Percentiles rank a stretch among this genome's conserved stretches.
Evolutionary conservation across 2,797 vertebrate species (phyloP).

Genomic region (Acridotheres tristis): DNA sequence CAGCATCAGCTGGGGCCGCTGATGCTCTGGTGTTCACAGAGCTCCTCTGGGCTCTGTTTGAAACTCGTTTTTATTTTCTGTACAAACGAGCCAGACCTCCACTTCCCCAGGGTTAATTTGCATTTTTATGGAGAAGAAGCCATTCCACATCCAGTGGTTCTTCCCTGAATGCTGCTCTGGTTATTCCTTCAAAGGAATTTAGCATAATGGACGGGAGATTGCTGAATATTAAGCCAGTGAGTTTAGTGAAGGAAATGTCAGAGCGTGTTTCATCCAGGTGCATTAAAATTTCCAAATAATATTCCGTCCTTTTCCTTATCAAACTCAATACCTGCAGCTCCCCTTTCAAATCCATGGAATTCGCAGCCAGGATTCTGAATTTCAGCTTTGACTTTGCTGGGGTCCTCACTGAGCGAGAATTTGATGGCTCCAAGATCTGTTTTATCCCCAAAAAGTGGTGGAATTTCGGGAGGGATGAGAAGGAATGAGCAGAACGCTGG

Average conservation of each 20-base stretch:
- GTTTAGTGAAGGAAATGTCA: slow-evolving; percentile 54
- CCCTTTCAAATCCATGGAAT: not conserved
- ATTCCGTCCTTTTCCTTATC: not conserved
- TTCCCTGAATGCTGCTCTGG: slow-evolving; percentile 31
- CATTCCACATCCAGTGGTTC: slow-evolving; percentile 52
- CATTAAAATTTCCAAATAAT: slow-evolving; percentile 20
- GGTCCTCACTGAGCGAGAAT: not conserved
- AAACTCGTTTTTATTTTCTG: slow-evolving; percentile 42
- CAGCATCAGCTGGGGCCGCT: not conserved
- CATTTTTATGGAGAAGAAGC: slow-evolving; percentile 72
- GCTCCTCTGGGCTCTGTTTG: slow-evolving; percentile 54
- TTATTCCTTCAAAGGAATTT: slow-evolving; percentile 61
- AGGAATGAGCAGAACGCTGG: not conserved
- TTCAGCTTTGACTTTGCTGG: not conserved
- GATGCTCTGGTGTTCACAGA: not conserved
- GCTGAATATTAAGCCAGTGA: slow-evolving; percentile 55
- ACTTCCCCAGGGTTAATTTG: slow-evolving; percentile 56
- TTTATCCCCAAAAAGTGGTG: fast-evolving
- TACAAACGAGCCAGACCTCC: slow-evolving; percentile 50
- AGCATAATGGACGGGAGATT: slow-evolving; percentile 61
- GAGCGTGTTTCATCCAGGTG: slow-evolving; percentile 23
- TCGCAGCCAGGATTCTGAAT: not conserved
- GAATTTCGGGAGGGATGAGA: not conserved
- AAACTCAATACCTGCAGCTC: not conserved
- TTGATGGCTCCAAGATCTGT: not conserved